Base-by-base conservation (phyloP, 2,888 invertebrate genomes). In the Cosmopolites sordidus region DNA sequence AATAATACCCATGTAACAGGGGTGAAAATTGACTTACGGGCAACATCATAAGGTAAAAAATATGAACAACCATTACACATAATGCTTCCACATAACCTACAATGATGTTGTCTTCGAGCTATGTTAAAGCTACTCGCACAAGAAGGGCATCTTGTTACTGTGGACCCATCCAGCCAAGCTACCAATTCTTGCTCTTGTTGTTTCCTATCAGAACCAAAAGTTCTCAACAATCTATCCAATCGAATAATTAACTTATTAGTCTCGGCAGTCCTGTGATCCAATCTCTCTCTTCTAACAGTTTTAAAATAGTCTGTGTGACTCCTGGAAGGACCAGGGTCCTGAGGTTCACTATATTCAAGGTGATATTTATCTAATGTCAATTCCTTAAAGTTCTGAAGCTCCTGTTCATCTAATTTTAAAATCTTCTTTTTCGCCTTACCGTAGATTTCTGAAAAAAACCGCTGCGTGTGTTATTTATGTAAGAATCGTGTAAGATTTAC, bases 191-290 rank as follows among this genome's bases (percentile, higher is more conserved):
- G 83, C 69, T 86, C 86, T 71, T 84, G 79, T 66, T 86, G 83
- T 75, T 88, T 89, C 59, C 88, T 79, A 67, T 84, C 84, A 46
- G 82, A 78, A 11, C 84, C 82, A 59, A 76, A 73, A 3, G 94
- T 90, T 62, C 84, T 82, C 29, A 97, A 79, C 54, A 99, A 78
- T 71, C 94, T 92, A 73, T 96, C 94, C 62, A 99, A 77, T 62
- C 98, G 81, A 69, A 98, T 95, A 44, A 98, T 81, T 50, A 98
- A 76, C 73, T 94, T 96, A 73, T 99, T 99, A 1, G 96, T 97
- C 76, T 97, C 94, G 8, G 91, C 86, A 0, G 94, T 91, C 69
- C 89, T 90, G 64, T 92, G 83, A 74, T 97, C 95, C 54, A 96
- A 77, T 53, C 88, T 78, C 45, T 69, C 77, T 1, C 79, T 77